A percentile compares a stretch with the other conserved stretches of the same genome.
These are phyloP conservation scores for Etheostoma cragini DNA, from an alignment of 2,113 vertebrate genomes.

Conservation along the genomic window DNA sequence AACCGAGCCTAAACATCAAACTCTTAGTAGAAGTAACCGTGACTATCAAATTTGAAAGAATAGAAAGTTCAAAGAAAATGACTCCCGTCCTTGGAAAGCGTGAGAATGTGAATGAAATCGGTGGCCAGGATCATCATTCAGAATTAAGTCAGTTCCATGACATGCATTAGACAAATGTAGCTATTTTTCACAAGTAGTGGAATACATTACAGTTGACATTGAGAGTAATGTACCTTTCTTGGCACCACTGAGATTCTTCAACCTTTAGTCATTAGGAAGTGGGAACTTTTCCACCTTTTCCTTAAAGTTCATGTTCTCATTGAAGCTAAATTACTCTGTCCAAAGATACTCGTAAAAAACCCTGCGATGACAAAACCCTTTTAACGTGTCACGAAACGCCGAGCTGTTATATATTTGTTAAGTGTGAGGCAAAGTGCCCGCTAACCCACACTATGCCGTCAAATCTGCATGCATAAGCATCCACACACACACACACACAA, in stretches of 20 bases:
- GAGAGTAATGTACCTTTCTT: conserved; percentile 81
- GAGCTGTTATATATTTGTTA: conserved; percentile 72
- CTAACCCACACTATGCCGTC: conserved; percentile 33
- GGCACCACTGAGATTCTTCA: conserved; percentile 77
- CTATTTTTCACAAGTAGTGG: conserved; percentile 77
- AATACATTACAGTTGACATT: conserved; percentile 75
- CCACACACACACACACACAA: conserved; percentile 76
- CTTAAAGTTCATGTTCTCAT: conserved; percentile 81
- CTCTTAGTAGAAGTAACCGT: conserved; percentile 23
- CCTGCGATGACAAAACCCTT: conserved; percentile 87
- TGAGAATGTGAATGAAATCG: conserved; percentile 74
- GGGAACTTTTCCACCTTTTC: conserved; percentile 79
- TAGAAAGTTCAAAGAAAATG: conserved; percentile 56
- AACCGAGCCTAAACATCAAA: conserved; percentile 22
- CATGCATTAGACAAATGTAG: conserved; percentile 79
- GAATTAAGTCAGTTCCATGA: conserved; percentile 76
- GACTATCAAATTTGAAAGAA: conserved; percentile 25
- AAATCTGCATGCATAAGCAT: conserved; percentile 63
- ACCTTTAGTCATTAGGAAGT: conserved; percentile 79
- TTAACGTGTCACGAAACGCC: conserved; percentile 87
- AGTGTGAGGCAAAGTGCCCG: conserved; percentile 24
- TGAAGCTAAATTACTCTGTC: conserved; percentile 78
- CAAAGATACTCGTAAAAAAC: conserved; percentile 90
- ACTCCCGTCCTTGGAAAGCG: conserved; percentile 73
- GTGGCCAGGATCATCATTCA: conserved; percentile 71